phyloP scores from a whole-genome alignment of 2,113 vertebrate genomes.

The Gymnogyps californianus region DNA sequence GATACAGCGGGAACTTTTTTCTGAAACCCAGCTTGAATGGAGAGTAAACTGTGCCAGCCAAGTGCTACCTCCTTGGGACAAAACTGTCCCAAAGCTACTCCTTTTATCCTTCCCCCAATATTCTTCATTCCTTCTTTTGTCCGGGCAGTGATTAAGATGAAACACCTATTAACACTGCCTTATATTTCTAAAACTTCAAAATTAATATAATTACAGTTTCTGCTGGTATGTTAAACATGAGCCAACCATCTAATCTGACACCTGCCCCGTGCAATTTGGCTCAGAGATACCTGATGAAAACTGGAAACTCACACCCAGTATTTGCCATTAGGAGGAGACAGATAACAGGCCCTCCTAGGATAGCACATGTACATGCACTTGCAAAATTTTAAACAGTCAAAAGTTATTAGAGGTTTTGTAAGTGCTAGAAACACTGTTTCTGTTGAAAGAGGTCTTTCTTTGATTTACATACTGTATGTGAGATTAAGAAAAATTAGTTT shows the following conservation, averaged over 20 bases:
- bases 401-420: not conserved
- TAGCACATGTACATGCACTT: not conserved
- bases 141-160: not conserved
- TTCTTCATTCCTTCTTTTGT: not conserved
- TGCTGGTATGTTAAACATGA: not conserved
- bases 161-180: not conserved
- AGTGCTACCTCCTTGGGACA: not conserved
- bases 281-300: not conserved
- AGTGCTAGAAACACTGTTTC: not conserved
- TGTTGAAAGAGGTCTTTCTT: not conserved
- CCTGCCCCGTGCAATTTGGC: not conserved
- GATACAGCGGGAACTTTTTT: not conserved
- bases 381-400: not conserved
- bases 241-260: not conserved
- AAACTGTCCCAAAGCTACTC: not conserved
- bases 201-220: not conserved
- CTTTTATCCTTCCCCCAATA: not conserved
- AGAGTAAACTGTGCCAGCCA: not conserved
- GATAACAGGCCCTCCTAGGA: not conserved
- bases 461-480: not conserved
- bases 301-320: not conserved
- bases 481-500: constrained; percentile 25
- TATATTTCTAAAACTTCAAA: not conserved
- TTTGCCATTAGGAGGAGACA: not conserved
- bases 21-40: not conserved